phyloP scores from a whole-genome alignment of 2,888 invertebrate genomes.

The Zhengitettix transpicula region DNA sequence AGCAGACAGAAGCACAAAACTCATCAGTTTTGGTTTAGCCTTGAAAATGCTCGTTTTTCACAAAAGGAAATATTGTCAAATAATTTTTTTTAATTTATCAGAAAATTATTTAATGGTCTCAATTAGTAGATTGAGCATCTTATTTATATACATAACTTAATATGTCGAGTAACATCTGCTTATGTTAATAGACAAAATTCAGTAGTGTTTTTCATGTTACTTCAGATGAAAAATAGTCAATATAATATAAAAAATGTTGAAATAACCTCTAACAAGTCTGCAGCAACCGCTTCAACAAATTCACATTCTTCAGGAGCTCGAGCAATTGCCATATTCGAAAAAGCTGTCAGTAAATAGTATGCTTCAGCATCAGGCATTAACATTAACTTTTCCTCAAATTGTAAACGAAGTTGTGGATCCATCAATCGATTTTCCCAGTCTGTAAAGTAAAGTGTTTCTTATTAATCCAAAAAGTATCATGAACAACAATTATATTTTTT shows the following conservation, averaged over 20 bases:
- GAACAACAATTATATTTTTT: no score
- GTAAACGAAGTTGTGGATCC: conserved; percentile 29
- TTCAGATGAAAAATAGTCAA: background rate
- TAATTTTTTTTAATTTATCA: no score
- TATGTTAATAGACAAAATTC: background rate
- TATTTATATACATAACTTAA: no score
- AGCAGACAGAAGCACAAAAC: no score
- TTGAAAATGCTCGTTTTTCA: no score
- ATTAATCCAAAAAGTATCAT: no score
- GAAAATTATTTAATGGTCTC: no score
- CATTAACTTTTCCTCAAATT: conserved; percentile 46
- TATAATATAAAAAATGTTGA: background rate
- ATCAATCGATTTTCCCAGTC: conserved; percentile 32
- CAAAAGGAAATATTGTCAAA: no score
- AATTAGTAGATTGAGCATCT: no score
- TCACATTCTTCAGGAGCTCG: conserved; percentile 39
- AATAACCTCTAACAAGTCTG: conserved; percentile 51
- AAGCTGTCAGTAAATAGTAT: conserved; percentile 59
- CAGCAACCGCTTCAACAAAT: conserved; percentile 46
- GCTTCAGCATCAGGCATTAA: conserved; percentile 52
- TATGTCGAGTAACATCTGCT: no score
- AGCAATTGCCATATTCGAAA: conserved; percentile 62
- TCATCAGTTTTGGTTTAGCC: no score
- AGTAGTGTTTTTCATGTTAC: background rate
- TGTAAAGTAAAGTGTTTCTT: background rate